Base-by-base conservation (phyloP, 2,888 invertebrate genomes). In the Dynastes tityus region DNA sequence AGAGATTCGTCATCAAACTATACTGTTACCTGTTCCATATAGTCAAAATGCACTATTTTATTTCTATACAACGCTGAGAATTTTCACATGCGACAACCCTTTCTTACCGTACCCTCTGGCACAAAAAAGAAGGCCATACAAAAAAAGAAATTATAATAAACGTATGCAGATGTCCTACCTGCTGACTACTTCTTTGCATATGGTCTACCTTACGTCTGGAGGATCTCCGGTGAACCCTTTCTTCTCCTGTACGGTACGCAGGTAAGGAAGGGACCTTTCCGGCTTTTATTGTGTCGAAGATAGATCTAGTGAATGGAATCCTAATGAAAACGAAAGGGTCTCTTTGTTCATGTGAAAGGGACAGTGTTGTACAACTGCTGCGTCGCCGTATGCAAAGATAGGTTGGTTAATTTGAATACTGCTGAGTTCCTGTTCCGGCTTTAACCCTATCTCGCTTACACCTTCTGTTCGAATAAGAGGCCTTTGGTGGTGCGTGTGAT, bases 141-240 rank as follows among this genome's bases (percentile, higher is more conserved):
- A 61, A 73, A 37, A 58, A 73, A 8, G 27, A 73, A 71, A 73
- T 58, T 40, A 78, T 63, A 78, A 77, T 76, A 73, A 78, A 73
- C 80, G 77, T 81, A 84, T 84, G 87, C 87, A 87, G 87, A 87
- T 87, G 87, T 86, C 83, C 85, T 87, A 88, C 87, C 88, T 87
- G 87, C 87, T 87, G 87, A 83, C 87, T 87, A 84, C 86, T 79
- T 74, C 79, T 88, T 87, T 88, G 87, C 87, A 87, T 88, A 87
- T 86, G 82, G 81, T 81, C 81, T 83, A 81, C 82, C 81, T 82
- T 82, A 82, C 82, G 82, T 81, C 81, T 80, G 79, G 82, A 83
- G 81, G 80, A 80, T 83, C 82, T 82, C 75, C 74, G 71, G 78
- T 79, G 58, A 83, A 82, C 83, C 82, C 82, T 83, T 84, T 83